phyloP scores from a whole-genome alignment of 2,113 vertebrate species.

The Talpa occidentalis region DNA sequence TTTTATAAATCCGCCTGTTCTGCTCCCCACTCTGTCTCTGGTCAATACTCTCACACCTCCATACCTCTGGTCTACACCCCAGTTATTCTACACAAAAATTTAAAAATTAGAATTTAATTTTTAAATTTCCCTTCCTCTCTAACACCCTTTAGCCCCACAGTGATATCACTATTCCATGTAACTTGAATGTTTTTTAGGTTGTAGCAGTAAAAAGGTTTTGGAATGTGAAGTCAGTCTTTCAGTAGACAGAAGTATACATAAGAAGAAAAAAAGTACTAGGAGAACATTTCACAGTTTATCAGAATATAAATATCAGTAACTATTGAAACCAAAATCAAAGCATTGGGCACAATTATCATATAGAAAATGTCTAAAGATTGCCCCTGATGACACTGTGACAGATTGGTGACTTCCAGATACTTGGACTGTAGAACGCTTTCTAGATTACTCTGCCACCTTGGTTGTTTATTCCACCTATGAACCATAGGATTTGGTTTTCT shows the following conservation, averaged over 20 bases:
- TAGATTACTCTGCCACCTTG: not conserved
- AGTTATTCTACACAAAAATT: no score
- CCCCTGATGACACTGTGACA: not conserved
- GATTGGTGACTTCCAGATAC: not conserved
- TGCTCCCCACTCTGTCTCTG: no score
- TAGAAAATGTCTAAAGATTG: not conserved
- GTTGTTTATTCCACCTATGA: not conserved
- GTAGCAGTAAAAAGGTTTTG: not conserved
- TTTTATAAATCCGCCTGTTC: no score
- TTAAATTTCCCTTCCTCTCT: not conserved
- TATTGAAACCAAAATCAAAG: not conserved
- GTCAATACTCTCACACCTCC: no score
- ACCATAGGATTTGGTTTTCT: not conserved
- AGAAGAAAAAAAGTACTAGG: not conserved
- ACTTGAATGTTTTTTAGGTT: not conserved
- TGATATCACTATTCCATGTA: not conserved
- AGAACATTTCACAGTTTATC: constrained; percentile 43
- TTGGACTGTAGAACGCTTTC: not conserved
- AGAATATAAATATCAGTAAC: constrained; percentile 15
- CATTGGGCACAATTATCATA: not conserved
- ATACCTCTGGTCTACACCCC: no score
- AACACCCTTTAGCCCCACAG: not conserved
- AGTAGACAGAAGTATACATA: not conserved
- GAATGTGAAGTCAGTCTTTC: not conserved
- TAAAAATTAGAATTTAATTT: no score